phyloP scores from a whole-genome alignment of 2,113 vertebrate species.

The Scopus umbretta region DNA sequence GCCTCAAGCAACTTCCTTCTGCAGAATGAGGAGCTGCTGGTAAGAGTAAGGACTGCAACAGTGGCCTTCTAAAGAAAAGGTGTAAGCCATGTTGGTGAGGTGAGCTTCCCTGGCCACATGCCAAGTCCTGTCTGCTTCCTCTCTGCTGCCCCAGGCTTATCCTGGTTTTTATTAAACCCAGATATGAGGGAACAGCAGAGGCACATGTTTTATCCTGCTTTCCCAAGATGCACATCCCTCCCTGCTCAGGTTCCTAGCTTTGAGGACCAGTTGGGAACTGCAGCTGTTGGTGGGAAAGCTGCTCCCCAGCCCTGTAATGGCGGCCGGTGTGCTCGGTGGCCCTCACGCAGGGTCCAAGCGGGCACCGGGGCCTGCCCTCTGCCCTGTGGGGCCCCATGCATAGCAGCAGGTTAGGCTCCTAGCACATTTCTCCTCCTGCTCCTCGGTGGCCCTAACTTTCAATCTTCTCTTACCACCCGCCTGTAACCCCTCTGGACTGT shows the following conservation, averaged over 20 bases:
- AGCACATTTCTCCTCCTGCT: background rate
- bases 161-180: background rate
- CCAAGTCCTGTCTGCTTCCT: background rate
- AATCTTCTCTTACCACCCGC: too few relatives aligned
- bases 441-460: too few relatives aligned
- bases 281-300: rapidly evolving
- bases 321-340: rapidly evolving
- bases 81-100: rapidly evolving
- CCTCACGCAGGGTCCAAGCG: rapidly evolving
- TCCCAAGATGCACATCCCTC: background rate
- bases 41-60: background rate
- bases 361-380: rapidly evolving
- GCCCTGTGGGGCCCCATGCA: rapidly evolving
- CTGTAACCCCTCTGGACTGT: rapidly evolving
- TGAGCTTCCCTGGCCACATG: background rate
- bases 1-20: background rate
- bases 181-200: background rate
- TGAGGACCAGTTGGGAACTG: rapidly evolving
- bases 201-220: rapidly evolving
- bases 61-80: background rate
- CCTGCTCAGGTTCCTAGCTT: background rate
- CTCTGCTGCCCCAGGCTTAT: background rate
- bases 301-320: background rate
- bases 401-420: background rate
- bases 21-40: background rate